Evolutionary conservation across 2,888 invertebrate genomes (phyloP).

Genomic region (Tenodera sinensis): DNA sequence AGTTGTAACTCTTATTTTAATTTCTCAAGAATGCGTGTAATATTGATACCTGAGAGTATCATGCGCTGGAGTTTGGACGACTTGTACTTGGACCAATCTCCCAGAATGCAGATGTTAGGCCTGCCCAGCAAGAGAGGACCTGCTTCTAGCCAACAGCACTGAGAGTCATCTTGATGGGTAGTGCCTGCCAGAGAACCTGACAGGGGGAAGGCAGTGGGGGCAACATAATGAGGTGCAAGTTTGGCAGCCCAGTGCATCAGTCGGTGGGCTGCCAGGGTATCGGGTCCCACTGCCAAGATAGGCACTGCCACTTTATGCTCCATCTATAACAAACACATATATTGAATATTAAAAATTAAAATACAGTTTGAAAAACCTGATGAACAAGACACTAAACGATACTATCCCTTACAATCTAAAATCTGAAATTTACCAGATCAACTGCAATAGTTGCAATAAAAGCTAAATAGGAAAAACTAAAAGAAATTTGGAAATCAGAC

Average conservation of each 20-base stretch:
- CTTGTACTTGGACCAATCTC: constrained; percentile 42
- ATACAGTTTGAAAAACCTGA: no score
- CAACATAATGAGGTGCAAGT: constrained; percentile 22
- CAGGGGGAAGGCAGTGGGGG: not conserved
- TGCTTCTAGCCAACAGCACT: constrained; percentile 40
- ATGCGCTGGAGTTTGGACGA: not conserved
- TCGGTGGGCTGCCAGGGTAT: constrained; percentile 28
- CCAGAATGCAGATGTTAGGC: constrained; percentile 44
- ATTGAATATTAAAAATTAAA: no score
- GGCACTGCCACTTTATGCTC: constrained; percentile 28
- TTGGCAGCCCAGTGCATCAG: constrained; percentile 22
- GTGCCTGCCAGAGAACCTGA: constrained; percentile 24
- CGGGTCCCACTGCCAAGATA: constrained; percentile 32
- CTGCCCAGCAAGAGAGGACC: constrained; percentile 43
- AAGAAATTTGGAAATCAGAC: no score
- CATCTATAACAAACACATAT: not conserved
- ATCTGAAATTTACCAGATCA: no score
- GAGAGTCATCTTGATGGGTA: constrained; percentile 16
- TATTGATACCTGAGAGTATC: constrained; percentile 18
- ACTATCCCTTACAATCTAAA: no score
- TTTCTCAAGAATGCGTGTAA: no score
- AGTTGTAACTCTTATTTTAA: no score
- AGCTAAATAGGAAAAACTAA: no score
- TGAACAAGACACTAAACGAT: no score
- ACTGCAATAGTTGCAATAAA: no score